Base-by-base conservation (phyloP, 2,113 vertebrate species). In the Actenoides lindsayi region DNA sequence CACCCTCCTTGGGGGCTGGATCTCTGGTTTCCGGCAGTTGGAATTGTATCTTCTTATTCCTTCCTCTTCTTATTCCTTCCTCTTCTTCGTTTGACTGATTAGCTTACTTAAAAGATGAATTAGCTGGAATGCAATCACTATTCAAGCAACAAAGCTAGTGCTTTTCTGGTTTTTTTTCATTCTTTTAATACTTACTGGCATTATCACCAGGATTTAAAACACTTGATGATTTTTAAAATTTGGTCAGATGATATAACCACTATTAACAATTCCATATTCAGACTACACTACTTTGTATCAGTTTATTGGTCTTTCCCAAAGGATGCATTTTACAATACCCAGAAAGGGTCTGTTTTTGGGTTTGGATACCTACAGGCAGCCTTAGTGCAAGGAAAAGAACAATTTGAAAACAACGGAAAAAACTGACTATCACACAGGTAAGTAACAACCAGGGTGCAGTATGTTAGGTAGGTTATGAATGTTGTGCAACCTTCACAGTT, bases 1-100 rank as follows among this genome's bases (percentile, higher is more conserved):
- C 42, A 53, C 53, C 97, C 15, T 94, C 96, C 19, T 98, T 98
- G 96, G 90, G 6, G 54, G 23, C 51, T 96, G 3, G 94, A 78
- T 75, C 73, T 98, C 35, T 10, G 27, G 82, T 96, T 97, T 74
- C 71, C 96, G 95, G 96, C 83, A 50, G 31, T 96, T 68, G 84
- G 85, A 68, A 80, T 98, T 56, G 96, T 97, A 37, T 37, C 37
- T 37, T 37, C 37, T 37, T 37, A 7, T 37, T 37, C 37, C 37
- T 37, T 37, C 37, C 37, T 37, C 37, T 37, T 37, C 37, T 37
- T 37, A 7, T 37, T 37, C 37, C 37, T 37, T 37, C 37, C 37
- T 37, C 37, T 37, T 37, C 37, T 37, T 37, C 37, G 37, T 53
- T 10, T 23, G 46, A 25, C 30, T 85, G 11, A 41, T 46, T 76